Evolutionary conservation across 1,140 invertebrate species (phyloP), one percentile per base, ranked within the genome.

Genomic region (Forficula auricularia): DNA sequence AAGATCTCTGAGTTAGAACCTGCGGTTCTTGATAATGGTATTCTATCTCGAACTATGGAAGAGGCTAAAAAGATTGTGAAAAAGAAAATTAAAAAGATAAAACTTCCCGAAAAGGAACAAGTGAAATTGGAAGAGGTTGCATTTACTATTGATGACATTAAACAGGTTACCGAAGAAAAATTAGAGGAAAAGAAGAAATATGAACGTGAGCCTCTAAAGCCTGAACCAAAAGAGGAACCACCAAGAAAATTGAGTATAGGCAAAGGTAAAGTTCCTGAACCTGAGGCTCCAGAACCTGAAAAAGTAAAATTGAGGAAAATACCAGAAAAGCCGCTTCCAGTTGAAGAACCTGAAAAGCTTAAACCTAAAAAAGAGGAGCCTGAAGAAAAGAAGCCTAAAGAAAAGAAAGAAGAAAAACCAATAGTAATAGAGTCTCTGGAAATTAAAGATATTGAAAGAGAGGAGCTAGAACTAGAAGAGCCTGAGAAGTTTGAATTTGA

Each of bases 361-460:
- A 58, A 50, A 9, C 48, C 61, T 12, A 50, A 60, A 45, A 60
- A 65, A 56, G 45, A 43, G 2, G 44, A 47, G 14, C 40, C 48
- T 38, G 46, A 14, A 38, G 45, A 43, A 48, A 38, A 22, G 0
- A 33, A 19, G 15, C 19, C 20, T 22, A 51, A 51, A 40, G 52
- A 52, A 32, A 51, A 50, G 48, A 43, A 36, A 14, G 38, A 53
- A 48, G 41, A 59, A 55, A 14, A 56, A 31, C 49, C 14, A 47
- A 56, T 43, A 51, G 60, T 31, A 48, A 53, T 58, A 42, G 54
- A 55, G 46, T 54, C 54, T 27, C 60, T 69, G 12, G 56, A 66
- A 48, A 62, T 63, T 18, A 49, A 54, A 9, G 67, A 73, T 16
- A 60, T 63, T 41, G 65, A 69, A 32, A 47, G 50, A 14, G 52